Evolutionary conservation across 2,888 invertebrate genomes (phyloP), one percentile per base, ranked within the genome.

Genomic region (Pelosia muscerda): DNA sequence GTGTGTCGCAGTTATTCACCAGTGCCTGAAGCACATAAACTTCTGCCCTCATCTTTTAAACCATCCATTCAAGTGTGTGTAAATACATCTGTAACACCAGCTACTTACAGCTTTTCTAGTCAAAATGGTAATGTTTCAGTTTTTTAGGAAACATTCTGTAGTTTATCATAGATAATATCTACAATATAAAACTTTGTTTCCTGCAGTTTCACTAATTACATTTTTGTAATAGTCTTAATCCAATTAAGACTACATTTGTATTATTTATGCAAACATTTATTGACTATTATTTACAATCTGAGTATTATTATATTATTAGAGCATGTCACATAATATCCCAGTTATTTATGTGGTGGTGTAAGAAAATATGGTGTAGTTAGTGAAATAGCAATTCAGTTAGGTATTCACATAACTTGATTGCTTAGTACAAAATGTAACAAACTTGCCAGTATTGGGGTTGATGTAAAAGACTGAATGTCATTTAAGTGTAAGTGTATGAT

Each of bases 371-470:
- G 63, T 84, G 87, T 88, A 88, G 81, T 90, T 92, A 91, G 93
- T 93, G 91, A 90, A 93, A 90, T 86, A 78, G 89, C 88, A 89
- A 81, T 88, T 84, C 86, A 78, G 77, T 81, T 87, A 85, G 84
- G 83, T 83, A 87, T 82, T 75, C 88, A 85, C 77, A 68, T 82
- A 79, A 89, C 86, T 89, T 90, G 85, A 90, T 92, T 92, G 90
- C 90, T 93, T 93, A 94, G 95, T 95, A 95, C 95, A 95, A 95
- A 94, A 89, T 92, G 84, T 90, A 93, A 93, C 90, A 92, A 93
- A 94, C 94, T 95, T 95, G 95, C 95, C 95, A 95, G 94, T 95
- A 95, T 95, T 95, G 95, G 95, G 94, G 94, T 90, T 91, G 87
- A 92, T 93, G 84, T 91, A 92, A 92, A 94, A 95, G 95, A 95